Base-by-base conservation (phyloP, 2,888 invertebrate species). In the Keiferia lycopersicella region DNA sequence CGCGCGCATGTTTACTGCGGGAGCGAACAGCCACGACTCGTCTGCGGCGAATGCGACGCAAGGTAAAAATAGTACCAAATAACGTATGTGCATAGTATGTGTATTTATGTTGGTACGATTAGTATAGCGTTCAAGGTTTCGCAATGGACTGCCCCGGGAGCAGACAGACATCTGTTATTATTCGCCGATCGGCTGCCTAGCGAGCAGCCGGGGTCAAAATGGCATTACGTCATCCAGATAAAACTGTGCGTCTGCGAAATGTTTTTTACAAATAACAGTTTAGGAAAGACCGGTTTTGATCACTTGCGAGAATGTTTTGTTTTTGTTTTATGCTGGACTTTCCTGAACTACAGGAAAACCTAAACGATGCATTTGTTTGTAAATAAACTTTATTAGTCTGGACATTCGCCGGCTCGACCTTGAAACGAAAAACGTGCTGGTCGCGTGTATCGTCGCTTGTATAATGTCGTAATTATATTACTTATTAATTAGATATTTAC, bases 201-300 rank as follows among this genome's bases (percentile, higher is more conserved):
- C 78, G 78, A 78, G 75, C 76, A 76, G 78, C 67, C 74, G 69
- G 56, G 77, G 78, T 75, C 65, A 77, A 68, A 53, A 74, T 75
- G 79, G 77, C 77, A 77, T 68, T 48, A 74, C 77, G 79, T 79
- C 78, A 75, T 53, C 20, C 38, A 20, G 75, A 73, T 72, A 75
- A 69, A 62, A 59, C 39, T 41, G 53, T 14, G 62, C 66, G 66
- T 68, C 67, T 66, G 63, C 64, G 39, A 64, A 64, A 64, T 14
- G 51, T 26, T 53, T 22, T 26, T 53, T 26, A 26, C 6, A 2
- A 26, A 22, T 7, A 22, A 53, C 20, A 53, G 4, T 20, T 14
- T 34, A 10, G n/a, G 18, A 20, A 50, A 50, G n/a, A 50, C 50
- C 16, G 41, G 14, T 41, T 1, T n/a, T 41, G 14, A 41, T 14